Evolutionary conservation across 1,140 invertebrate genomes (phyloP), one percentile per base, ranked within the genome.

Genomic region (Caenorhabditis inopinata): DNA sequence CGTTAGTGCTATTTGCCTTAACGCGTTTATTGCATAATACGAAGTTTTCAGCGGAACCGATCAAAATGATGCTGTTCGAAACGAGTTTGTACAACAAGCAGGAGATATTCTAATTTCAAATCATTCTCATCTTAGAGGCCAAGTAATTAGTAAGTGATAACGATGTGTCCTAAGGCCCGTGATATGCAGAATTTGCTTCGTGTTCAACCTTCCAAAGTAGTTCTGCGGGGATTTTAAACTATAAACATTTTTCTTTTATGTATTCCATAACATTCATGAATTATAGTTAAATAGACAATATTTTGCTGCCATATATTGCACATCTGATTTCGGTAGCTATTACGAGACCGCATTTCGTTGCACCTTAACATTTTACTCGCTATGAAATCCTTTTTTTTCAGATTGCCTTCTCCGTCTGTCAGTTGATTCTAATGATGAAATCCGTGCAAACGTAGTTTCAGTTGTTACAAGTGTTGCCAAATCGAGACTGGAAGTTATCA

Each of bases 101-200:
- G 38, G 38, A n/a, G n/a, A 38, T 5, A 42, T 68, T 68, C n/a
- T 68, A 21, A 21, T 68, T 9, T 68, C 58, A 5, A 68, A 68
- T 38, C 58, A 68, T 14, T 68, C 58, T 9, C 58, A 68, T 68
- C 58, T 68, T n/a, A 29, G 58, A 21, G 58, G 58, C 5, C 58
- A 68, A 16, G n/a, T 68, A 9, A 68, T 68, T 21, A 68, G 58
- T 68, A 68, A 9, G 58, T n/a, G n/a, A n/a, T n/a, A n/a, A n/a
- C n/a, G n/a, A n/a, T n/a, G n/a, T n/a, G n/a, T n/a, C n/a, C n/a
- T n/a, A n/a, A n/a, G n/a, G n/a, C n/a, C n/a, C n/a, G n/a, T n/a
- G n/a, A n/a, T n/a, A n/a, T n/a, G n/a, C n/a, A n/a, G n/a, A n/a
- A n/a, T n/a, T n/a, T n/a, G n/a, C n/a, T n/a, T n/a, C n/a, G n/a